phyloP scores from a whole-genome alignment of 2,888 invertebrate genomes.

The Euzetes globulus region DNA sequence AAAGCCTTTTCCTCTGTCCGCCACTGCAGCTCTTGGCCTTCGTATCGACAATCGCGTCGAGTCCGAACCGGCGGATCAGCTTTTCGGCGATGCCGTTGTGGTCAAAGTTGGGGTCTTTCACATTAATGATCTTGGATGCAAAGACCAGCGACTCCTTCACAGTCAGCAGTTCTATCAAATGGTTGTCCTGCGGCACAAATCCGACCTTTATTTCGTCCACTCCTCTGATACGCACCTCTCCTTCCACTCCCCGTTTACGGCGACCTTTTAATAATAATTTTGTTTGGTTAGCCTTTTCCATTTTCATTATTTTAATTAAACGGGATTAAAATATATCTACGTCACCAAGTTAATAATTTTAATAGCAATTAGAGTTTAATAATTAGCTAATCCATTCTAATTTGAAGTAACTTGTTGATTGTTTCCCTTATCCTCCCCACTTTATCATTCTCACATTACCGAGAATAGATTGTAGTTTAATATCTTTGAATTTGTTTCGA shows the following conservation, averaged over 20 bases:
- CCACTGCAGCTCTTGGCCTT: constrained; percentile 25
- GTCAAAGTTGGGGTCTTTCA: neutral
- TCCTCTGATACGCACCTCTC: neutral
- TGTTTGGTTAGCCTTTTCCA: too few species aligned
- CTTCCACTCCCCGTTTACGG: neutral
- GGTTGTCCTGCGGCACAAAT: constrained; percentile 33
- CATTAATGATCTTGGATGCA: neutral
- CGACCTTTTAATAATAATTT: neutral
- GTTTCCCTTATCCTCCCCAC: too few species aligned
- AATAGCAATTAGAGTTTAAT: too few species aligned
- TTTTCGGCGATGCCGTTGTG: neutral
- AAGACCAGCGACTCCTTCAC: constrained; percentile 28
- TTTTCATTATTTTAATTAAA: too few species aligned
- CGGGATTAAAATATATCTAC: too few species aligned
- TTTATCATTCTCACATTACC: too few species aligned
- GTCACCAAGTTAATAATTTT: too few species aligned
- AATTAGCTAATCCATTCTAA: too few species aligned
- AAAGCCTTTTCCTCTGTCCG: constrained; percentile 31
- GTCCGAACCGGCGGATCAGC: constrained; percentile 23
- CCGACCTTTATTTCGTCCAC: constrained; percentile 3
- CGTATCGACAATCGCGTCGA: constrained; percentile 3
- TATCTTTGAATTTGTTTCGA: too few species aligned
- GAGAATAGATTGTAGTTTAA: too few species aligned
- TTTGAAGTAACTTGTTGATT: too few species aligned
- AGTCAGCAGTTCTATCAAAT: constrained; percentile 25